Conservation (phyloP, 1,140 invertebrate species). For the Zaprionus gabonicus region DNA sequence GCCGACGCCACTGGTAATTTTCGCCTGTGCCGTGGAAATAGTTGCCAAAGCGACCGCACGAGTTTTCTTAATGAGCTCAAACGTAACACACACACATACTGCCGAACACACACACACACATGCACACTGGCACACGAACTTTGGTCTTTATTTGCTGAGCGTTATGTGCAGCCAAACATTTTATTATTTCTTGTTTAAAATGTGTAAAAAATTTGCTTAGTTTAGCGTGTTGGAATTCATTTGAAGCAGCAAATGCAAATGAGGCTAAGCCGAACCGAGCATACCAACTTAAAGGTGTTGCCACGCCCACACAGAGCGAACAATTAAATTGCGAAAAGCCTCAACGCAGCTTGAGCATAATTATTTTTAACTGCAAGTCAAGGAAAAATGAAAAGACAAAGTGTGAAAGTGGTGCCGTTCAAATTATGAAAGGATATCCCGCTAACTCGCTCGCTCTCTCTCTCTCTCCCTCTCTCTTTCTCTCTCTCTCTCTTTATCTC, state of each 20-base stretch:
- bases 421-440: slow-evolving; percentile 44
- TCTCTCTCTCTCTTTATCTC: slow-evolving; percentile 4
- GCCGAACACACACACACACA: neutral
- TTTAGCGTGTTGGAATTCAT: slow-evolving; percentile 33
- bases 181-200: slow-evolving; percentile 50
- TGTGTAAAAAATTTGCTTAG: slow-evolving; percentile 60
- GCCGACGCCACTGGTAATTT: slow-evolving; percentile 21
- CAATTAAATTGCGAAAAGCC: slow-evolving; percentile 72
- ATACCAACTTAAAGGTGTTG: slow-evolving; percentile 33
- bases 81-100: slow-evolving; percentile 49
- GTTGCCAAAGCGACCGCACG: slow-evolving; percentile 71
- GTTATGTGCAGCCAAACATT: slow-evolving; percentile 38
- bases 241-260: slow-evolving; percentile 45
- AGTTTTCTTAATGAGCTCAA: slow-evolving; percentile 75
- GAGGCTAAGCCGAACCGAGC: slow-evolving; percentile 25
- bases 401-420: slow-evolving; percentile 25
- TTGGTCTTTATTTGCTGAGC: slow-evolving; percentile 52
- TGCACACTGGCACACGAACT: slow-evolving; percentile 21
- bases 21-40: slow-evolving; percentile 47
- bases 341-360: slow-evolving; percentile 70
- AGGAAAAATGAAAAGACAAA: slow-evolving; percentile 25
- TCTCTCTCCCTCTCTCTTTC: neutral
- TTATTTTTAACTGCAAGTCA: slow-evolving; percentile 62
- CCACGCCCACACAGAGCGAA: slow-evolving; percentile 50
- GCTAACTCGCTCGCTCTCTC: neutral